These are phyloP conservation scores for Schmidtea mediterranea DNA, from an alignment of 1,140 invertebrate species.

Conservation along the genomic window DNA sequence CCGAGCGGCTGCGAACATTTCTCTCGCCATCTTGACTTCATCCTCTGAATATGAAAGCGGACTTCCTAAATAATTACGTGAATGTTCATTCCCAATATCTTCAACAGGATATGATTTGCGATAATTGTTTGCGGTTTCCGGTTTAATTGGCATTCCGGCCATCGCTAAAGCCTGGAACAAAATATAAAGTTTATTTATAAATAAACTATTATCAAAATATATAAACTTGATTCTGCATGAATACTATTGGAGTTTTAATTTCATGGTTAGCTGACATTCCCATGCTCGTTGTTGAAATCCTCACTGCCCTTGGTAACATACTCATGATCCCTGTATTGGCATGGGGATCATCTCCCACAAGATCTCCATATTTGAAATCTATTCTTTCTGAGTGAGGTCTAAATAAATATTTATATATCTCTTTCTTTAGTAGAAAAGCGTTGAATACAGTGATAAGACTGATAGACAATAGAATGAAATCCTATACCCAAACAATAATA, in stretches of 20 bases:
- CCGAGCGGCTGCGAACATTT: conserved; percentile 3
- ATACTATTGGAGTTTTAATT: not conserved
- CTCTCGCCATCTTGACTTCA: conserved; percentile 2
- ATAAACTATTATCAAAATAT: not conserved
- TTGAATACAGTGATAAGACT: too few relatives aligned
- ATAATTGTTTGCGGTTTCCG: not conserved
- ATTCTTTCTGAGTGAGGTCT: too few relatives aligned
- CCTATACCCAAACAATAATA: too few relatives aligned
- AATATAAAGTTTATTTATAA: not conserved
- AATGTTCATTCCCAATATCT: not conserved
- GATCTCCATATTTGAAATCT: too few relatives aligned
- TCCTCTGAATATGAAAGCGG: not conserved
- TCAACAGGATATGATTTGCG: not conserved
- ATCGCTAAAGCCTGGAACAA: not conserved
- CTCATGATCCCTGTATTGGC: too few relatives aligned
- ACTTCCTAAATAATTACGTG: not conserved
- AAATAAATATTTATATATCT: too few relatives aligned
- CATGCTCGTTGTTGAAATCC: too few relatives aligned
- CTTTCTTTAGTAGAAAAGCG: too few relatives aligned
- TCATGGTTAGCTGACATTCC: too few relatives aligned
- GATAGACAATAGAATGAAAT: too few relatives aligned
- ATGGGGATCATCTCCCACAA: too few relatives aligned
- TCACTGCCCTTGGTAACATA: too few relatives aligned
- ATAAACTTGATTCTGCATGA: not conserved
- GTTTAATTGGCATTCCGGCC: not conserved